Evolutionary conservation across 2,888 invertebrate species (phyloP).

Genomic region (Elmis aenea): DNA sequence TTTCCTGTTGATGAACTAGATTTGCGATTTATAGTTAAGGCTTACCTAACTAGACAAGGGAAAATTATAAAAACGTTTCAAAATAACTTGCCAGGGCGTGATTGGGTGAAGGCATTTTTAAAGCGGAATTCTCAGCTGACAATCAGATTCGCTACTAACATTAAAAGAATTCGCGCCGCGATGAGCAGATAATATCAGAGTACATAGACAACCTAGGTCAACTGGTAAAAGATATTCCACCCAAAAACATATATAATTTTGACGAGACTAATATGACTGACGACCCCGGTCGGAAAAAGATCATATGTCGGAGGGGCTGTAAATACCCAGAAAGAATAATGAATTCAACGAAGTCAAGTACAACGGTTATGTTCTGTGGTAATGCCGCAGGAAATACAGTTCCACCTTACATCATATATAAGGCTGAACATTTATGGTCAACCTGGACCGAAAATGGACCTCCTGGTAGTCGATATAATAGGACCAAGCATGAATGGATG

Average conservation of each 20-base stretch:
- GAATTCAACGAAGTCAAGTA: constrained; percentile 8
- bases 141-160: constrained; percentile 10
- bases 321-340: constrained; percentile 11
- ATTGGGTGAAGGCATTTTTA: constrained; percentile 14
- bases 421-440: constrained; percentile 4
- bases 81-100: constrained; percentile 19
- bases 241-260: constrained; percentile 2
- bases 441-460: constrained; percentile 33
- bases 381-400: constrained; percentile 6
- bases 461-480: constrained; percentile 31
- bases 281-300: constrained; percentile 5
- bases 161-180: constrained; percentile 15
- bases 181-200: constrained; percentile 5
- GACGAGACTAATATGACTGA: constrained; percentile 7
- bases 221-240: not conserved
- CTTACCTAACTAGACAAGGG: constrained; percentile 9
- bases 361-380: constrained; percentile 10
- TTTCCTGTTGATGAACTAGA: constrained; percentile 10
- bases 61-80: constrained; percentile 11
- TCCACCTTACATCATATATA: constrained; percentile 10
- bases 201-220: constrained; percentile 3
- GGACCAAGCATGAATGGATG: constrained; percentile 29
- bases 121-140: constrained; percentile 13
- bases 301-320: constrained; percentile 3
- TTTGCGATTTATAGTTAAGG: constrained; percentile 8